These are phyloP conservation scores for Venustoraphidia nigricollis DNA, from an alignment of 2,888 invertebrate genomes.

Conservation along the genomic window DNA sequence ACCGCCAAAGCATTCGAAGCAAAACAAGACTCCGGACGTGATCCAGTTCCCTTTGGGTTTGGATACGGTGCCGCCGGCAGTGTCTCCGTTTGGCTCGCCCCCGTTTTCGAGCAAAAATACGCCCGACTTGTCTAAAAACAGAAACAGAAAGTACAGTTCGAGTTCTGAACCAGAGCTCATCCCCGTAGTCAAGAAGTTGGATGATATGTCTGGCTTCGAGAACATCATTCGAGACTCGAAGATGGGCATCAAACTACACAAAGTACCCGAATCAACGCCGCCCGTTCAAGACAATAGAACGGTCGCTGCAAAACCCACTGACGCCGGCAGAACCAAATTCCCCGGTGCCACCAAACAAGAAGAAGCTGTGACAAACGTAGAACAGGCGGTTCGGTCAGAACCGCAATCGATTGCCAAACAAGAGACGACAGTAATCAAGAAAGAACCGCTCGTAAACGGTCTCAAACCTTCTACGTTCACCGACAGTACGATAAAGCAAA, in stretches of 20 bases:
- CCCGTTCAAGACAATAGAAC: constrained; percentile 16
- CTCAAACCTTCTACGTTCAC: constrained; percentile 57
- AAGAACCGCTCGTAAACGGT: constrained; percentile 30
- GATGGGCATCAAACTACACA: constrained; percentile 22
- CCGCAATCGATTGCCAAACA: constrained; percentile 8
- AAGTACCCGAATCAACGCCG: constrained; percentile 21
- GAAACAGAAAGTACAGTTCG: constrained; percentile 27
- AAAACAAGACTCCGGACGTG: constrained; percentile 17
- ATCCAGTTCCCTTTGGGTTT: constrained; percentile 24
- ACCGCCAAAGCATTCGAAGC: constrained; percentile 17
- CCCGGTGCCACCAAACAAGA: too few species aligned
- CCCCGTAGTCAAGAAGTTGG: constrained; percentile 44
- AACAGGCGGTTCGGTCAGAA: background rate
- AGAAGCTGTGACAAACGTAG: too few species aligned
- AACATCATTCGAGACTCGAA: constrained; percentile 38
- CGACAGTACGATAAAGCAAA: constrained; percentile 51
- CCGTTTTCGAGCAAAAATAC: constrained; percentile 14
- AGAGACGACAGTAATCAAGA: constrained; percentile 1
- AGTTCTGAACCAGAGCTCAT: constrained; percentile 43
- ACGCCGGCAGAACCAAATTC: too few species aligned
- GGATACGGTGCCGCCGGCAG: constrained; percentile 24
- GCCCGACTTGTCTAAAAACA: constrained; percentile 14
- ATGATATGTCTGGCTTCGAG: constrained; percentile 44
- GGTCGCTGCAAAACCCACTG: too few species aligned
- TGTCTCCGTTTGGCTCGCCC: constrained; percentile 10